Conservation (phyloP, 2,888 invertebrate species). For the Chloroclystis v-ata region DNA sequence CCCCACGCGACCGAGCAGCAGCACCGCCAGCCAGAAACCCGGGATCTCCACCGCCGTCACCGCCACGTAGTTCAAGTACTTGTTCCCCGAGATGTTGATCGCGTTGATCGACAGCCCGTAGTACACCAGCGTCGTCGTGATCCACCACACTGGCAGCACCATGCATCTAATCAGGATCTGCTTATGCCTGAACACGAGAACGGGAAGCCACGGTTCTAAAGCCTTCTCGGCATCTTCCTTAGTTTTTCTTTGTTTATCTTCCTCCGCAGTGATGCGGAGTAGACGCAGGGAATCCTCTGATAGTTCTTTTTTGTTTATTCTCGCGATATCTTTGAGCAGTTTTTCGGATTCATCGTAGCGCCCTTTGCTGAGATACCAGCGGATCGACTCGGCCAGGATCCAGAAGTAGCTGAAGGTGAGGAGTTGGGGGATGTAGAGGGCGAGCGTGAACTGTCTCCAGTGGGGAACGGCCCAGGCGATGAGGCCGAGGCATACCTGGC, state of each 20-base stretch:
- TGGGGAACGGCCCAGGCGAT: conserved; percentile 82
- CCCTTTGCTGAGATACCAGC: conserved; percentile 86
- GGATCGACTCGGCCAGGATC: conserved; percentile 83
- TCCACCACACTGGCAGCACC: conserved; percentile 75
- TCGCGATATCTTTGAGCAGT: conserved; percentile 80
- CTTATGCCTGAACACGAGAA: conserved; percentile 48
- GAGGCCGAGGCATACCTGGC: conserved; percentile 8
- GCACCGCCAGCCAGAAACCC: conserved; percentile 78
- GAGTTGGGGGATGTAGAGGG: conserved; percentile 83
- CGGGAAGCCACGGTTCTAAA: conserved; percentile 52
- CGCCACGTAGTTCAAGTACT: conserved; percentile 80
- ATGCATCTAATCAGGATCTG: conserved; percentile 42
- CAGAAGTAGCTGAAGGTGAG: conserved; percentile 82
- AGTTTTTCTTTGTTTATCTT: conserved; percentile 38
- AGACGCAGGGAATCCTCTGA: conserved; percentile 50
- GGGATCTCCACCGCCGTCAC: conserved; percentile 82
- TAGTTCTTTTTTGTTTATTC: conserved; percentile 71
- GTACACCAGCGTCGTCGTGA: conserved; percentile 80
- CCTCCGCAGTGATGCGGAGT: conserved; percentile 42
- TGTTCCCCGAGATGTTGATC: conserved; percentile 78
- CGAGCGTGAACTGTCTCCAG: conserved; percentile 82
- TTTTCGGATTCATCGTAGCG: conserved; percentile 80
- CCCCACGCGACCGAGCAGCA: conserved; percentile 77
- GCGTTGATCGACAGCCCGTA: conserved; percentile 81
- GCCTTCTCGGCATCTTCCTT: conserved; percentile 30